Conservation (phyloP, 2,888 invertebrate species). For the Chydorus sphaericus region DNA sequence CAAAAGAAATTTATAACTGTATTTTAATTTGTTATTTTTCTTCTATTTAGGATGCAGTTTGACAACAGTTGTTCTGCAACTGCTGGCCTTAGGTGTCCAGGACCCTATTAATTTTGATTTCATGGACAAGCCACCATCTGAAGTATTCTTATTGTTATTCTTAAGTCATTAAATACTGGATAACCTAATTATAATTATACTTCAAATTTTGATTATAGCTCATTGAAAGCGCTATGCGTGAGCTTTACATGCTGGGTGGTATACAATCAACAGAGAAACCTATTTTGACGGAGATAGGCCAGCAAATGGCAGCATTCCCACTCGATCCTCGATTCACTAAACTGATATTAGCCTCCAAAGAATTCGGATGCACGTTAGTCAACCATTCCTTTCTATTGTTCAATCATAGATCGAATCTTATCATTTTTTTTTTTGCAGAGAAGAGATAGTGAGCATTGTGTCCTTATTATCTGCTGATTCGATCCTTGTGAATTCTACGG, state of each 20-base stretch:
- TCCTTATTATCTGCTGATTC: conserved; percentile 79
- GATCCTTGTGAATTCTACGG: conserved; percentile 55
- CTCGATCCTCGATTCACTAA: conserved; percentile 79
- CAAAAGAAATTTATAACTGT: neutral
- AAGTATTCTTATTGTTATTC: conserved; percentile 30
- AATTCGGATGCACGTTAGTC: conserved; percentile 42
- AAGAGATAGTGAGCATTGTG: conserved; percentile 61
- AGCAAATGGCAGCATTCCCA: conserved; percentile 78
- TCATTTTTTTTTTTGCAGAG: conserved; percentile 31
- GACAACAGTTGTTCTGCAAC: conserved; percentile 57
- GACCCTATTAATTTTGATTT: conserved; percentile 68
- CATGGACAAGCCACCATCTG: conserved; percentile 69
- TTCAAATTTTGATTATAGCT: conserved; percentile 21
- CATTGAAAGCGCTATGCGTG: conserved; percentile 30
- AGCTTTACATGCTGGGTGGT: conserved; percentile 26
- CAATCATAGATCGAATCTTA: neutral
- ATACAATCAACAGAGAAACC: conserved; percentile 28
- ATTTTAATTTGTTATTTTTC: neutral
- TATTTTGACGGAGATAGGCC: conserved; percentile 60
- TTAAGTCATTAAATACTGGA: too few relatives aligned
- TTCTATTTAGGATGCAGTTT: conserved; percentile 40
- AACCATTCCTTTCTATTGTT: neutral
- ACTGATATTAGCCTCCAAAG: conserved; percentile 58
- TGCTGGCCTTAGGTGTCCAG: conserved; percentile 69
- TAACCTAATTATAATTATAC: too few relatives aligned